Conservation (phyloP, 2,888 invertebrate species). For the Julus scandinavius region DNA sequence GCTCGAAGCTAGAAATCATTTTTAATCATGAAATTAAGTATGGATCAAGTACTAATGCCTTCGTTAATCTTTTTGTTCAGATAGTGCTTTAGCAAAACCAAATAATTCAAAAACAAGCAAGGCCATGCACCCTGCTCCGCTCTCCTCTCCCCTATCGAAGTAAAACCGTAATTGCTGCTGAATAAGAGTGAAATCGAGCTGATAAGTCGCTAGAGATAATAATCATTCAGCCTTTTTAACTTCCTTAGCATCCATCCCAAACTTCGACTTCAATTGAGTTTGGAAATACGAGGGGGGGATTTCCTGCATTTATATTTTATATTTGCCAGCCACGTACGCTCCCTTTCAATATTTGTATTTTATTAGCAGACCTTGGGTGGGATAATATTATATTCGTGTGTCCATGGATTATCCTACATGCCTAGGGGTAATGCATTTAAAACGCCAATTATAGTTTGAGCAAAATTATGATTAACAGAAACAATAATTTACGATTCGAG, state of each 20-base stretch:
- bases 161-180: neutral
- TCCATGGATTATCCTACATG: neutral
- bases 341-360: neutral
- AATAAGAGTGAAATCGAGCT: neutral
- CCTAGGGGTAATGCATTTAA: neutral
- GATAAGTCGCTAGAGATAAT: neutral
- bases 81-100: neutral
- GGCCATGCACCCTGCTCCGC: constrained; percentile 2
- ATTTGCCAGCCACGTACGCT: neutral
- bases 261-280: neutral
- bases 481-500: neutral
- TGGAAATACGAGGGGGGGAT: neutral
- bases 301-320: neutral
- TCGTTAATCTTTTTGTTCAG: neutral
- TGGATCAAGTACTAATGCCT: neutral
- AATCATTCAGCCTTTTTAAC: constrained; percentile 17
- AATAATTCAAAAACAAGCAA: neutral
- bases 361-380: neutral
- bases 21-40: neutral
- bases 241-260: neutral
- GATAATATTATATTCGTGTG: neutral
- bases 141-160: neutral
- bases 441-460: neutral
- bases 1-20: neutral
- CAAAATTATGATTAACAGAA: neutral